Evolutionary conservation across 2,797 vertebrate genomes (phyloP).

Genomic region (Catharus ustulatus): DNA sequence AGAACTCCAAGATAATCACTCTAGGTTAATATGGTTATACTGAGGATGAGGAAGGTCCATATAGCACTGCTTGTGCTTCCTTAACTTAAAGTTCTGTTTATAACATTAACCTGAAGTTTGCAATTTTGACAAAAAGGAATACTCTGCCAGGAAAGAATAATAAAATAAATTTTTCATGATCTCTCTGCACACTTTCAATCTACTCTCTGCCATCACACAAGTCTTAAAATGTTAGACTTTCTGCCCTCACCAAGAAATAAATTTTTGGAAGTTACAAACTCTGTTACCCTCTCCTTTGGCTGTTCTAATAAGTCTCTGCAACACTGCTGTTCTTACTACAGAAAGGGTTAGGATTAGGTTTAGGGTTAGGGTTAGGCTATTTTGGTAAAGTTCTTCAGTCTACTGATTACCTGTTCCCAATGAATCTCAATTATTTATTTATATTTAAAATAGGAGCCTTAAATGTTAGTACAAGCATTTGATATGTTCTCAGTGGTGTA

Average conservation of each 20-base stretch:
- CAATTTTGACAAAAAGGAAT: background rate
- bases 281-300: background rate
- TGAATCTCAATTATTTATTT: background rate
- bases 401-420: background rate
- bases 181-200: background rate
- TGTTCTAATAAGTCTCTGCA: background rate
- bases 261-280: background rate
- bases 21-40: background rate
- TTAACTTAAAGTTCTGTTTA: background rate
- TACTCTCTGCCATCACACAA: background rate
- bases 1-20: background rate
- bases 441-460: background rate
- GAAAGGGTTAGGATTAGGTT: background rate
- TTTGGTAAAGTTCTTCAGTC: background rate
- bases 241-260: background rate
- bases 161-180: background rate
- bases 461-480: background rate
- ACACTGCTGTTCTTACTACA: background rate
- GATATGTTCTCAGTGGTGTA: background rate
- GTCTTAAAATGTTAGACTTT: background rate
- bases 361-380: background rate
- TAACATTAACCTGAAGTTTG: background rate
- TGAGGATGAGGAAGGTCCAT: background rate
- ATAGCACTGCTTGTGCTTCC: background rate
- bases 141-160: background rate